Conservation (phyloP, 2,888 invertebrate genomes). For the Calliphora vomitoria region DNA sequence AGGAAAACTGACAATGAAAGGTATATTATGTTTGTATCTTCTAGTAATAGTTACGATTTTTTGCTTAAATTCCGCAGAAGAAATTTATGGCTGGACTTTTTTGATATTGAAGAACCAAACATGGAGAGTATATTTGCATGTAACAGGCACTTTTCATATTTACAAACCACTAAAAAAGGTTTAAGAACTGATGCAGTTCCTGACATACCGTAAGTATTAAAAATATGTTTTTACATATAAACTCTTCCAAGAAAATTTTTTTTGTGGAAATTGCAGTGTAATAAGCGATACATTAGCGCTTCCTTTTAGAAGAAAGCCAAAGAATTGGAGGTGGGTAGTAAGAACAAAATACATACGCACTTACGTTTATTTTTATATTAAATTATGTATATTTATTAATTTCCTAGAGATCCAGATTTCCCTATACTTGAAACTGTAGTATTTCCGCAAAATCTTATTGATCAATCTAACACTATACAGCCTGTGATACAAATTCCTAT, state of each 20-base stretch:
- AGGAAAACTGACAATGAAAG: not conserved
- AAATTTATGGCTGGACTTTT: conserved; percentile 55
- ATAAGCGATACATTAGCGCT: not conserved
- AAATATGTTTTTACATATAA: not conserved
- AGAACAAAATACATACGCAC: not conserved
- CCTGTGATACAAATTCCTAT: conserved; percentile 28
- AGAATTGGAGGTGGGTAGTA: conserved; percentile 50
- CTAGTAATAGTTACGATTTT: not conserved
- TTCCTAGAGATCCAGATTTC: conserved; percentile 59
- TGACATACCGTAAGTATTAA: conserved; percentile 50
- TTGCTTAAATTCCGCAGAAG: conserved; percentile 21
- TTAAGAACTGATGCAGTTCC: conserved; percentile 34
- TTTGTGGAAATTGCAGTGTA: conserved; percentile 19
- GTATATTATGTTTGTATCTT: not conserved
- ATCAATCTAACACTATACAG: not conserved
- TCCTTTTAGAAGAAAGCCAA: conserved; percentile 40
- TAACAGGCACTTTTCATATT: conserved; percentile 44
- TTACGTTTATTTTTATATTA: too few relatives aligned
- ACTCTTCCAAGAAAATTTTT: not conserved
- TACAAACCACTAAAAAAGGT: not conserved
- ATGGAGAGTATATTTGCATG: conserved; percentile 43
- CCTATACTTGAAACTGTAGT: conserved; percentile 51
- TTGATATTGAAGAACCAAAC: conserved; percentile 58
- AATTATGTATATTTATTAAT: not conserved
- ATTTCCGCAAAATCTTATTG: conserved; percentile 54